These are phyloP conservation scores for Xestobium rufovillosum DNA, from an alignment of 2,888 invertebrate genomes.

Conservation along the genomic window DNA sequence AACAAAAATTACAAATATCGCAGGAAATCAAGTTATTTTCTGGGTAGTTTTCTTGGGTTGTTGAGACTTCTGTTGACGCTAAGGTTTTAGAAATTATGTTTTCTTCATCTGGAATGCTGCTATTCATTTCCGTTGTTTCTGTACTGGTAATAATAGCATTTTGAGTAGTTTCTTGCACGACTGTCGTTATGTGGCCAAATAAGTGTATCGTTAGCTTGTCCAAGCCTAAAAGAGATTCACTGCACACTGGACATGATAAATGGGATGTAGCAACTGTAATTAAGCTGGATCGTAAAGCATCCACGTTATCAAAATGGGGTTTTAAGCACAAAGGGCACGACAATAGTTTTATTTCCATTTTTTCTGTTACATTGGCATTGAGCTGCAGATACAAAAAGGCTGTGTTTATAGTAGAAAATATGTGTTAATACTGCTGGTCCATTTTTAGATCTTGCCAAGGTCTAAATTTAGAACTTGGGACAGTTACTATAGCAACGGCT, in stretches of 20 bases:
- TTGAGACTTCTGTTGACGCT: constrained; percentile 28
- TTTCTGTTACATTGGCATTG: constrained; percentile 15
- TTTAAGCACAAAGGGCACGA: constrained; percentile 72
- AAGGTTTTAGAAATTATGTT: constrained; percentile 27
- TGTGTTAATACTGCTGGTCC: constrained; percentile 6
- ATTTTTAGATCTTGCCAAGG: constrained; percentile 15
- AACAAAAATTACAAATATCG: constrained; percentile 65
- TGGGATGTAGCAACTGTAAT: constrained; percentile 69
- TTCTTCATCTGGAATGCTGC: constrained; percentile 27
- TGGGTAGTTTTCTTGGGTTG: constrained; percentile 11
- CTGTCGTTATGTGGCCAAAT: constrained; percentile 53
- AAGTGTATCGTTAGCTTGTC: constrained; percentile 80
- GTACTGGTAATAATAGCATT: constrained; percentile 2
- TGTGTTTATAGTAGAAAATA: constrained; percentile 5
- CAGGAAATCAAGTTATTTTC: constrained; percentile 42
- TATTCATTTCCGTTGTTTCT: constrained; percentile 25
- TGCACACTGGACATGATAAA: constrained; percentile 69
- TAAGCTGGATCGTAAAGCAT: constrained; percentile 61
- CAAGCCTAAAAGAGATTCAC: constrained; percentile 64
- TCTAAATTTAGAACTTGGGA: constrained; percentile 8
- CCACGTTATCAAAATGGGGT: constrained; percentile 63
- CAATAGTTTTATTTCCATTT: constrained; percentile 44
- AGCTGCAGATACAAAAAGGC: not conserved
- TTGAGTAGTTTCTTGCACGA: constrained; percentile 12
- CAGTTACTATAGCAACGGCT: constrained; percentile 12